Evolutionary conservation across 2,113 vertebrate species (phyloP), one percentile per base, ranked within the genome.

Genomic region (Xenopus borealis): DNA sequence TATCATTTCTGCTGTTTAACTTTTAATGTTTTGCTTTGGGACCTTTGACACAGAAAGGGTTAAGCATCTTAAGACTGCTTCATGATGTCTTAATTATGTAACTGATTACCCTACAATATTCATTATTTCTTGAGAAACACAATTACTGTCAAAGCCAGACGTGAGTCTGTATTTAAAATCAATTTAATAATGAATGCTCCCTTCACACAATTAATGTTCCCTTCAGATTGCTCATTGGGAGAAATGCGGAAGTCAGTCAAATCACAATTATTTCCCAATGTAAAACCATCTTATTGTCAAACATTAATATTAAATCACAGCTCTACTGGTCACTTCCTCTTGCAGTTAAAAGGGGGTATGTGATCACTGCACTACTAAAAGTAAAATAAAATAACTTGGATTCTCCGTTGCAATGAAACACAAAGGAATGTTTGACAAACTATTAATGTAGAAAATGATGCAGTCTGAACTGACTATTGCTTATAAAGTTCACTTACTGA

Each of bases 101-200:
- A 61, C 58, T 61, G 58, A 61, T 61, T 61, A 61, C 58, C 9
- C 58, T 61, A 61, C 53, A n/a, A 9, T 55, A 55, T 27, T 61
- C 58, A 61, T 61, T 61, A 61, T 20, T 61, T 1, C 58, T 61
- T 61, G 8, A 61, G 19, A 61, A 61, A 61, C 18, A 61, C 58
- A 61, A 61, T 61, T 61, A 61, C 19, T 61, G 20, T 61, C 58
- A 61, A 61, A 27, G 58, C 20, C 58, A 20, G 20, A 18, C 58
- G 20, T 23, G 58, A 61, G 58, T 27, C 58, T 61, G 58, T 61
- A 61, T 61, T 61, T 61, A 61, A 61, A 61, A 61, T 23, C 58
- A 61, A 61, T 61, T 20, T 61, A 61, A 61, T 23, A 61, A 61
- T 61, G 20, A 61, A 61, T 61, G 58, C 19, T 61, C 58, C 58